phyloP scores from a whole-genome alignment of 2,113 vertebrate genomes.

The Carassius gibelio region DNA sequence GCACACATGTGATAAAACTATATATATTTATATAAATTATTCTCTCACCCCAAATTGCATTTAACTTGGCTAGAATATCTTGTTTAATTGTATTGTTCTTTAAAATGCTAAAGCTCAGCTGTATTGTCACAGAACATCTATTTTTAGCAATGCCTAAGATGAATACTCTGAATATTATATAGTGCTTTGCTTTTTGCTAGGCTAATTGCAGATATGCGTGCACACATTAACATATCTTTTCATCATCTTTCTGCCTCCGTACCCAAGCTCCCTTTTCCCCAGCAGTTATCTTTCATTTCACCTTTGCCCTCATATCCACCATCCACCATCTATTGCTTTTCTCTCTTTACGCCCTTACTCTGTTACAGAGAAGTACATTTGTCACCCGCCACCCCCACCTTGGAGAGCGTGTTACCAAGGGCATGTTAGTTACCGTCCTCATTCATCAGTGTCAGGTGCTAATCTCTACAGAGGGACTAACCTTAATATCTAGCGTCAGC shows the following conservation, averaged over 20 bases:
- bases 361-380: constrained; percentile 29
- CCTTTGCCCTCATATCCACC: constrained; percentile 30
- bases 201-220: constrained; percentile 17
- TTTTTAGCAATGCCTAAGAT: not conserved
- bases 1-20: not conserved
- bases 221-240: not conserved
- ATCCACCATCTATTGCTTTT: not conserved
- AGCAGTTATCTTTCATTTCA: not conserved
- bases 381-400: constrained; percentile 28
- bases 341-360: constrained; percentile 23
- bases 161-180: not conserved
- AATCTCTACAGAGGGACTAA: constrained; percentile 23
- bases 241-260: not conserved
- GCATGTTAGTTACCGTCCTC: constrained; percentile 21
- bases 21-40: too few species aligned
- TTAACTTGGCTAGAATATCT: not conserved
- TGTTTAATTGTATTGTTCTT: not conserved
- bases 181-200: not conserved
- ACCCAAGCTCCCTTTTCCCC: not conserved
- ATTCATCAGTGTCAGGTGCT: constrained; percentile 30
- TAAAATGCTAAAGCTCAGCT: not conserved
- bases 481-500: not conserved
- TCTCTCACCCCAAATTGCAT: not conserved
- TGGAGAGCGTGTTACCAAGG: constrained; percentile 1
- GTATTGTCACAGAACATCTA: not conserved